Evolutionary conservation across 2,113 vertebrate species (phyloP).

Genomic region (Saccopteryx leptura): DNA sequence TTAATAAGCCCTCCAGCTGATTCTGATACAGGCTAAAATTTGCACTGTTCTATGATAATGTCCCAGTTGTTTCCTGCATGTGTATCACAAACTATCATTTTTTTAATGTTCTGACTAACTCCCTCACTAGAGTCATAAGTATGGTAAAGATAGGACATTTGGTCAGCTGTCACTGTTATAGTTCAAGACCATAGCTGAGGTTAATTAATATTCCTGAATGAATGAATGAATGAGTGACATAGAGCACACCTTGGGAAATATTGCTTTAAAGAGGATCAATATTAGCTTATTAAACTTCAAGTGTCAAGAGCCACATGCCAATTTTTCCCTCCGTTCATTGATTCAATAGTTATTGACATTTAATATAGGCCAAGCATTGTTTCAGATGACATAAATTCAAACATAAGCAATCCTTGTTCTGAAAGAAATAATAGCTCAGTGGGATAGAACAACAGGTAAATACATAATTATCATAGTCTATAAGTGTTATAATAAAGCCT

Average conservation of each 20-base stretch:
- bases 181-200: not conserved
- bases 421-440: constrained; percentile 2
- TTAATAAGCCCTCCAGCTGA: not conserved
- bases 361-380: not conserved
- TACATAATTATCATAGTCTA: not conserved
- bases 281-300: constrained; percentile 4
- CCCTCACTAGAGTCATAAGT: not conserved
- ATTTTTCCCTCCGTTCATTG: not conserved
- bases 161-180: not conserved
- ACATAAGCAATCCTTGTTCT: not conserved
- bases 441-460: not conserved
- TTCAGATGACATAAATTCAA: constrained; percentile 10
- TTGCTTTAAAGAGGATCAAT: not conserved
- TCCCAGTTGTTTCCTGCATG: not conserved
- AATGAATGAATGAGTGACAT: not conserved
- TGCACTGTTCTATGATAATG: not conserved
- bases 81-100: not conserved
- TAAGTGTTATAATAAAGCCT: not conserved
- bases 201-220: constrained; percentile 23
- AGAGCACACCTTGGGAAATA: not conserved
- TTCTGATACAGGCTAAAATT: not conserved
- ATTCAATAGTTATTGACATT: not conserved
- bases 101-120: not conserved
- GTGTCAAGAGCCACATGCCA: not conserved
- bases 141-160: not conserved